Evolutionary conservation across 30 jellyfish, hydroid and myxozoan genomes (phyloP).

Genomic region (Chrysaora quinquecirrha): DNA sequence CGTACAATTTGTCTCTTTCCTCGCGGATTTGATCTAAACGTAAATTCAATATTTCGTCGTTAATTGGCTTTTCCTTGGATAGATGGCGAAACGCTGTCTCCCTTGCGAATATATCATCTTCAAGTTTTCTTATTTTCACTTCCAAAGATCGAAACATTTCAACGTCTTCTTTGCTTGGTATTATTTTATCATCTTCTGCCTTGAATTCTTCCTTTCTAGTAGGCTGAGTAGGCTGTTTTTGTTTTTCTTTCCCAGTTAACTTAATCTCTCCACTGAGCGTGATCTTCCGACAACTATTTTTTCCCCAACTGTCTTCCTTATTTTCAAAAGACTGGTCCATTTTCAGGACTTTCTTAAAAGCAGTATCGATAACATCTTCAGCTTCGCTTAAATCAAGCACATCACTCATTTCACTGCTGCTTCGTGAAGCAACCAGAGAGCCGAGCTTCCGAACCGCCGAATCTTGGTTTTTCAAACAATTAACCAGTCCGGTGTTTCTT

Average conservation of each 20-base stretch:
- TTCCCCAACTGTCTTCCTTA: conserved; percentile 1
- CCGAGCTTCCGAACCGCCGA: conserved; percentile 70
- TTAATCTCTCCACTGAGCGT: not conserved
- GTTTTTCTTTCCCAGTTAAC: not conserved
- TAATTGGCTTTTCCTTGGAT: conserved; percentile 39
- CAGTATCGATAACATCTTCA: conserved; percentile 62
- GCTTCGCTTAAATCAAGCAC: conserved; percentile 15
- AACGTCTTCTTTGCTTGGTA: not conserved
- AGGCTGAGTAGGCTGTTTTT: not conserved
- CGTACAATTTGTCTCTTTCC: conserved; percentile 52
- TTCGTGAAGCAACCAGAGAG: conserved; percentile 52
- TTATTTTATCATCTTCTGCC: not conserved
- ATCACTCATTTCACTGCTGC: conserved; percentile 45
- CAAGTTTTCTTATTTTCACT: conserved; percentile 16
- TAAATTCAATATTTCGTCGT: conserved; percentile 29
- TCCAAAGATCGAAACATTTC: not conserved
- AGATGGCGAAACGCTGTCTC: conserved; percentile 65
- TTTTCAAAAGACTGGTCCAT: conserved; percentile 22
- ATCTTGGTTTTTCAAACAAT: conserved; percentile 62
- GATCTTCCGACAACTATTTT: not conserved
- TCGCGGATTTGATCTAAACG: conserved; percentile 58
- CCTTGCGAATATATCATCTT: conserved; percentile 42
- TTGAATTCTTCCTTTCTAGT: not conserved
- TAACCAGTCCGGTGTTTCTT: conserved; percentile 42
- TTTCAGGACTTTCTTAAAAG: conserved; percentile 29